These are phyloP conservation scores for Hestina assimilis DNA, from an alignment of 1,140 invertebrate genomes.

Conservation along the genomic window DNA sequence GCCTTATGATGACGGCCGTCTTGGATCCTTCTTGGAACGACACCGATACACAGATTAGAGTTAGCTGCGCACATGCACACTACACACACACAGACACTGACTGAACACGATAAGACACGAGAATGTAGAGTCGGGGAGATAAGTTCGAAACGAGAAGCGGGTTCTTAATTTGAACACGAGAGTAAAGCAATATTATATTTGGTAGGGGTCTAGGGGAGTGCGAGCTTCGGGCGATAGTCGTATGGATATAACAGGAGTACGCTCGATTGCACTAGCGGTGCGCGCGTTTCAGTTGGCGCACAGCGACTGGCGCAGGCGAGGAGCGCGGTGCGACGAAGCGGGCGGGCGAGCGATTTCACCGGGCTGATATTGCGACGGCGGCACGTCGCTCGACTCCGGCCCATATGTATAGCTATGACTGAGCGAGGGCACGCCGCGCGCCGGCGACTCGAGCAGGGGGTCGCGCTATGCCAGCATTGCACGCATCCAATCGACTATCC, in stretches of 20 bases:
- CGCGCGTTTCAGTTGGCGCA: conserved; percentile 76
- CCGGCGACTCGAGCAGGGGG: conserved; percentile 50
- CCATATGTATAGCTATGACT: conserved; percentile 66
- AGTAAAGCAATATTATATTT: conserved; percentile 26
- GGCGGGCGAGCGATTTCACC: conserved; percentile 75
- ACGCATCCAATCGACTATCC: conserved; percentile 59
- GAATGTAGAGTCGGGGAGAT: conserved; percentile 25
- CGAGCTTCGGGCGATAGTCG: conserved; percentile 41
- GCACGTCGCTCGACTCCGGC: conserved; percentile 57
- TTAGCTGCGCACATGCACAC: conserved; percentile 54
- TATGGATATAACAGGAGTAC: conserved; percentile 47
- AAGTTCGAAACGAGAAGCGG: conserved; percentile 38
- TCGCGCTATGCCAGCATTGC: conserved; percentile 50
- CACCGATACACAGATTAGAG: conserved; percentile 52
- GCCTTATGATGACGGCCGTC: conserved; percentile 74
- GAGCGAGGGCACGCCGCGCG: conserved; percentile 58
- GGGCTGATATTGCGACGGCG: conserved; percentile 74
- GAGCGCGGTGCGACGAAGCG: conserved; percentile 64
- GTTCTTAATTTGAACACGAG: conserved; percentile 37
- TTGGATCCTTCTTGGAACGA: conserved; percentile 56
- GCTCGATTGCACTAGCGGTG: conserved; percentile 71
- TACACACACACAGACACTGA: conserved; percentile 43
- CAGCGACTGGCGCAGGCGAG: conserved; percentile 72
- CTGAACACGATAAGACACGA: conserved; percentile 30
- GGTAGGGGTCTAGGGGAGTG: conserved; percentile 26